Evolutionary conservation across 2,113 vertebrate genomes (phyloP).

Genomic region (Ardeotis arabs): DNA sequence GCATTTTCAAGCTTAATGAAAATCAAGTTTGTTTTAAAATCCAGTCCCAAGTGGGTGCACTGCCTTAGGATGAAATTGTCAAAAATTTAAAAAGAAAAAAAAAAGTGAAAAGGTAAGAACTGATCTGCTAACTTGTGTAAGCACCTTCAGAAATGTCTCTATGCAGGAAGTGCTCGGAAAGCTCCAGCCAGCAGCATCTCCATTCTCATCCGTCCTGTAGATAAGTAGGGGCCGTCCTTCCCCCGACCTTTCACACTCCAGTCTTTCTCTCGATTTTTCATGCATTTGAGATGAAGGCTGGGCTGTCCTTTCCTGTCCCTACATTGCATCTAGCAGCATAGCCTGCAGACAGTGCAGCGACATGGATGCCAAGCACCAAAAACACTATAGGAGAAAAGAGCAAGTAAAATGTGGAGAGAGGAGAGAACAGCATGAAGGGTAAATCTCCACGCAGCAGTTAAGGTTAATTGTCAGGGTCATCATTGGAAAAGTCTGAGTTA

Average conservation of each 20-base stretch:
- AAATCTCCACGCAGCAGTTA: background rate
- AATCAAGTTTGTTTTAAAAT: background rate
- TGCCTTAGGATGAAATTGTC: background rate
- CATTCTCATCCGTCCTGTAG: background rate
- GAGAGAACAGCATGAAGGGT: background rate
- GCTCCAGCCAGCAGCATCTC: background rate
- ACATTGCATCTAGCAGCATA: background rate
- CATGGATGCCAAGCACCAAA: background rate
- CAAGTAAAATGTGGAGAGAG: background rate
- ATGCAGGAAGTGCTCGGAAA: background rate
- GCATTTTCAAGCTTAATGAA: background rate
- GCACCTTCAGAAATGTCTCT: background rate
- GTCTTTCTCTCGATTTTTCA: background rate
- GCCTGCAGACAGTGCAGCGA: background rate
- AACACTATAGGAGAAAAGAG: background rate
- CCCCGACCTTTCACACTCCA: background rate
- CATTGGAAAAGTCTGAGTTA: background rate
- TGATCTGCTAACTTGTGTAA: background rate
- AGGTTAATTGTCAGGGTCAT: background rate
- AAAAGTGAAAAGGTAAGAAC: background rate
- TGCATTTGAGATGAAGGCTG: background rate
- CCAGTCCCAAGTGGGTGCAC: rapidly evolving
- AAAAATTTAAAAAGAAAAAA: background rate
- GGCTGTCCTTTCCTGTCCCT: background rate
- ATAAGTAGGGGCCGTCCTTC: background rate